phyloP scores from a whole-genome alignment of 2,888 invertebrate genomes.

The Toxonevra muliebris region DNA sequence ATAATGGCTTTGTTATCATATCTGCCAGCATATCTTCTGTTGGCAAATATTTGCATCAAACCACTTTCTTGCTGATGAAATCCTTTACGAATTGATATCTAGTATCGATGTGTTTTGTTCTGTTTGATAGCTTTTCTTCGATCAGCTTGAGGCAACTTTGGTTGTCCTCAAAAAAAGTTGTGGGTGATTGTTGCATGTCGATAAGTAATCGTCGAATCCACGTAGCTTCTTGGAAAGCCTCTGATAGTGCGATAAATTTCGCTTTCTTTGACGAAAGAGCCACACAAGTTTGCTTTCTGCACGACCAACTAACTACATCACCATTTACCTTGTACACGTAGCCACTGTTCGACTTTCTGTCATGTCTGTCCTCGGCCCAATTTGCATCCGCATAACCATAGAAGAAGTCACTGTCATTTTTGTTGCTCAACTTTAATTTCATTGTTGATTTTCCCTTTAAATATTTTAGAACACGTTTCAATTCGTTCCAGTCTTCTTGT shows the following conservation, averaged over 20 bases:
- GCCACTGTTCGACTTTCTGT: slow-evolving; percentile 53
- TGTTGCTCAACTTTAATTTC: slow-evolving; percentile 20
- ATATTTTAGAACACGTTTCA: slow-evolving; percentile 46
- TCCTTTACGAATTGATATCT: slow-evolving; percentile 23
- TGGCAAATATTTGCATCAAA: slow-evolving; percentile 26
- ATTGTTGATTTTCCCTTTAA: slow-evolving; percentile 35
- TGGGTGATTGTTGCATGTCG: slow-evolving; percentile 18
- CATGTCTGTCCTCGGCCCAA: slow-evolving; percentile 49
- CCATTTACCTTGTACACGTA: slow-evolving; percentile 40
- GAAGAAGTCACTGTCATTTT: slow-evolving; percentile 4
- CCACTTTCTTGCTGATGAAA: slow-evolving; percentile 13
- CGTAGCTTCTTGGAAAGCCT: slow-evolving; percentile 43
- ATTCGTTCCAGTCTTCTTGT: slow-evolving; percentile 44
- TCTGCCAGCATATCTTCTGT: slow-evolving; percentile 27
- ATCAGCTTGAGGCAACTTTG: slow-evolving; percentile 26
- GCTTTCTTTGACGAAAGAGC: slow-evolving; percentile 43
- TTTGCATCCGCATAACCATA: slow-evolving; percentile 50
- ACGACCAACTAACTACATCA: slow-evolving; percentile 47
- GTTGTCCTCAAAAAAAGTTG: slow-evolving; percentile 37
- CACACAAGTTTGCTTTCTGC: slow-evolving; percentile 46
- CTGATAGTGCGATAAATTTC: slow-evolving; percentile 41
- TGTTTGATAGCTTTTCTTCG: slow-evolving; percentile 22
- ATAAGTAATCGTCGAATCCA: slow-evolving; percentile 39
- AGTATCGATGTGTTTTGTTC: slow-evolving; percentile 27
- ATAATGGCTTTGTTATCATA: slow-evolving; percentile 27